Conservation (phyloP, 2,113 vertebrate genomes). For the Leptodactylus fuscus region DNA sequence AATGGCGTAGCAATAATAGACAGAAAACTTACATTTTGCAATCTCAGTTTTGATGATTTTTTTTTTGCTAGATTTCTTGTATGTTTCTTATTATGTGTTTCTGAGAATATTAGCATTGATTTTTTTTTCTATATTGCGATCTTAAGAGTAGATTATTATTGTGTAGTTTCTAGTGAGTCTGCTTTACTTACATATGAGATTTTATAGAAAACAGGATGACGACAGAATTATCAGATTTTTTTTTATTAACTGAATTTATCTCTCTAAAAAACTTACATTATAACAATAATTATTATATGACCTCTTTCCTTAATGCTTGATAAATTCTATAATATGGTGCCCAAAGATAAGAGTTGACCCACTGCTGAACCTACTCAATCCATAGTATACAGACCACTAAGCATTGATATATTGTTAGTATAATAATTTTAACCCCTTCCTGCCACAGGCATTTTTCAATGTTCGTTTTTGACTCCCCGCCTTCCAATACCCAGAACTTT, state of each 20-base stretch:
- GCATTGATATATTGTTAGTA: too few species aligned
- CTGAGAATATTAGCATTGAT: background rate
- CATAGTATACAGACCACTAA: too few species aligned
- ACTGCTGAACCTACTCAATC: too few species aligned
- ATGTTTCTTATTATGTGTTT: background rate
- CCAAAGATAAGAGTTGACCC: too few species aligned
- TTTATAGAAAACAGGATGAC: background rate
- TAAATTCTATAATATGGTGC: too few species aligned
- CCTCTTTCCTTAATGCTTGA: too few species aligned
- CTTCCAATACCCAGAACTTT: too few species aligned
- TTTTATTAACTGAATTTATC: background rate
- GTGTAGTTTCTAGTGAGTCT: background rate
- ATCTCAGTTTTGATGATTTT: background rate
- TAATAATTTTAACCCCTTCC: too few species aligned
- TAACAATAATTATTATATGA: too few species aligned
- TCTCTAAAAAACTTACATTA: too few species aligned
- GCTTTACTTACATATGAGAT: constrained; percentile 14
- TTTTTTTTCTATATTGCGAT: background rate
- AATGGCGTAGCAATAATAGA: background rate
- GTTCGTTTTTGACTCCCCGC: too few species aligned
- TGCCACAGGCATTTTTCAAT: too few species aligned
- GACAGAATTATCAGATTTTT: background rate
- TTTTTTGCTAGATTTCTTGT: background rate
- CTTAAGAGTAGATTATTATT: background rate
- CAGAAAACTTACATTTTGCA: background rate